These are phyloP conservation scores for Eubasilissa regina DNA, from an alignment of 1,140 invertebrate genomes.

Conservation along the genomic window DNA sequence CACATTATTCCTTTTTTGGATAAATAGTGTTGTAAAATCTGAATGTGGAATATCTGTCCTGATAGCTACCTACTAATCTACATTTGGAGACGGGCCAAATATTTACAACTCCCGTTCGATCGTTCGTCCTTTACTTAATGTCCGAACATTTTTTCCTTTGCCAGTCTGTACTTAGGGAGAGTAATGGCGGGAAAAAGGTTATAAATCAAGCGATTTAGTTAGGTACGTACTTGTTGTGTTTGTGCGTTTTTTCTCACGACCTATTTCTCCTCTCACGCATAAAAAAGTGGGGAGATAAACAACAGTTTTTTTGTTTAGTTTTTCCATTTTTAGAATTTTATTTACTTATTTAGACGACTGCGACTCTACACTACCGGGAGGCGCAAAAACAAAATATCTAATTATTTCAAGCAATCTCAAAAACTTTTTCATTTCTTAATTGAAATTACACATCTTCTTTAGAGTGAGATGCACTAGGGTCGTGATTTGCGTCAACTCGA, in stretches of 20 bases:
- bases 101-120: conserved; percentile 38
- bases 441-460: too few relatives aligned
- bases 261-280: conserved; percentile 34
- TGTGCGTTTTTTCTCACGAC: conserved; percentile 36
- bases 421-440: too few relatives aligned
- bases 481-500: too few relatives aligned
- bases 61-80: background rate
- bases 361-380: too few relatives aligned
- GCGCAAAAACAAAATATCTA: too few relatives aligned
- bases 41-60: background rate
- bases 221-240: conserved; percentile 41
- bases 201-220: conserved; percentile 43
- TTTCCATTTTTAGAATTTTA: background rate
- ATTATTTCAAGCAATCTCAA: too few relatives aligned
- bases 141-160: conserved; percentile 39
- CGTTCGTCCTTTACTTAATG: conserved; percentile 42
- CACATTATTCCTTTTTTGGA: too few relatives aligned
- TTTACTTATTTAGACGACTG: too few relatives aligned
- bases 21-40: too few relatives aligned
- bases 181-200: conserved; percentile 35
- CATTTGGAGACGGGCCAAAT: conserved; percentile 32
- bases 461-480: too few relatives aligned
- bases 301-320: conserved; percentile 26
- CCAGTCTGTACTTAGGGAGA: conserved; percentile 31
- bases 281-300: conserved; percentile 32